Evolutionary conservation across 2,113 vertebrate species (phyloP).

Genomic region (Seriola quinqueradiata): DNA sequence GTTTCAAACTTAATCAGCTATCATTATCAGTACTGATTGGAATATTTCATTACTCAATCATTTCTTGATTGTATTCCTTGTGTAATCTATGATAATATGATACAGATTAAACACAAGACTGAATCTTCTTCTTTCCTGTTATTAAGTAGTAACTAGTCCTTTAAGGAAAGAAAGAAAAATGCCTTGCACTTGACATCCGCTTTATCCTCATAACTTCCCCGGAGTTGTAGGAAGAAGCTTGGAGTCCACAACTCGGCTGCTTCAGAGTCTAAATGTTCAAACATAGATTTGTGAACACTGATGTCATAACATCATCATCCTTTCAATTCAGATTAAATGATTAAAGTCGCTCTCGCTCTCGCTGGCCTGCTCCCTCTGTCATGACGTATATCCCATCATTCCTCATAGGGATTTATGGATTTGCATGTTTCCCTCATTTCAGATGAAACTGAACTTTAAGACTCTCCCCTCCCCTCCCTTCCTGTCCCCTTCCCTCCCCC

Average conservation of each 20-base stretch:
- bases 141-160: not conserved
- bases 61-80: not conserved
- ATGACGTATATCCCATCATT: constrained; percentile 47
- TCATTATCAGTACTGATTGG: not conserved
- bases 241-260: not conserved
- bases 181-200: not conserved
- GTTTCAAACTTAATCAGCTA: not conserved
- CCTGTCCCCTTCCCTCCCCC: not conserved
- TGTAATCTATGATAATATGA: not conserved
- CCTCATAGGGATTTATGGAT: constrained; percentile 69
- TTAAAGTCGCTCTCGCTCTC: constrained; percentile 41
- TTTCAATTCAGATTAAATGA: constrained; percentile 63
- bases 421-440: constrained; percentile 64
- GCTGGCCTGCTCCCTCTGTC: not conserved
- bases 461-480: not conserved
- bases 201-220: not conserved
- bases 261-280: constrained; percentile 6
- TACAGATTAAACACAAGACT: not conserved
- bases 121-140: not conserved
- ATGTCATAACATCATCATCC: constrained; percentile 50
- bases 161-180: not conserved
- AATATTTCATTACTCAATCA: not conserved
- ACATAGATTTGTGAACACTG: constrained; percentile 39
- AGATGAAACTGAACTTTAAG: constrained; percentile 54
- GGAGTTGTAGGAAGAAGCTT: not conserved